A percentile compares a stretch with the other conserved stretches of the same genome.
Conservation (phyloP, 2,888 invertebrate species). For the Fabriciana adippe region DNA sequence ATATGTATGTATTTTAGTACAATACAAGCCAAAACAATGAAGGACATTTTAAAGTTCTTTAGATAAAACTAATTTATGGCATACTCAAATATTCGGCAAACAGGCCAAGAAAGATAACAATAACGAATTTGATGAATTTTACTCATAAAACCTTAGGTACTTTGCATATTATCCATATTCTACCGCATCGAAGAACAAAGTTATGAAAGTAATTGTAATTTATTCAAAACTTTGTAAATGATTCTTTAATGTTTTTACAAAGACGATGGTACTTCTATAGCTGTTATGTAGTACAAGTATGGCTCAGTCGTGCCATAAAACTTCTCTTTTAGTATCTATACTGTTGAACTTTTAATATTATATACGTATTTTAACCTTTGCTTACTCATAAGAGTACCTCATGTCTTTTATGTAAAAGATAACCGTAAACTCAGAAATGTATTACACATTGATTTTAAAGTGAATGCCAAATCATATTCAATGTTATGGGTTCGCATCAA, state of each 20-base stretch:
- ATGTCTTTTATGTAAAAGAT: background rate
- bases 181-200: constrained; percentile 29
- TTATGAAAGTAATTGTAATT: constrained; percentile 38
- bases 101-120: constrained; percentile 35
- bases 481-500: too few relatives aligned
- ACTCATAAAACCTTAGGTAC: constrained; percentile 35
- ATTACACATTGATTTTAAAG: background rate
- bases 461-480: too few relatives aligned
- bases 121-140: constrained; percentile 37
- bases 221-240: constrained; percentile 38
- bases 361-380: background rate
- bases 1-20: too few relatives aligned
- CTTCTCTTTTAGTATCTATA: constrained; percentile 32
- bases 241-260: constrained; percentile 38
- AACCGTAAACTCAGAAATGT: background rate
- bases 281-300: constrained; percentile 11
- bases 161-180: constrained; percentile 40
- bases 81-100: constrained; percentile 32
- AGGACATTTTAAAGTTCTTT: constrained; percentile 10
- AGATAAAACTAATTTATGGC: constrained; percentile 31
- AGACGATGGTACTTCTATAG: constrained; percentile 9
- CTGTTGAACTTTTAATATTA: constrained; percentile 31
- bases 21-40: background rate
- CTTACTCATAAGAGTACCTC: too few relatives aligned
- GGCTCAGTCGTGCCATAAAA: constrained; percentile 26